Conservation (phyloP, 35 echinoderm and acorn worm species). For the Eucidaris tribuloides region DNA sequence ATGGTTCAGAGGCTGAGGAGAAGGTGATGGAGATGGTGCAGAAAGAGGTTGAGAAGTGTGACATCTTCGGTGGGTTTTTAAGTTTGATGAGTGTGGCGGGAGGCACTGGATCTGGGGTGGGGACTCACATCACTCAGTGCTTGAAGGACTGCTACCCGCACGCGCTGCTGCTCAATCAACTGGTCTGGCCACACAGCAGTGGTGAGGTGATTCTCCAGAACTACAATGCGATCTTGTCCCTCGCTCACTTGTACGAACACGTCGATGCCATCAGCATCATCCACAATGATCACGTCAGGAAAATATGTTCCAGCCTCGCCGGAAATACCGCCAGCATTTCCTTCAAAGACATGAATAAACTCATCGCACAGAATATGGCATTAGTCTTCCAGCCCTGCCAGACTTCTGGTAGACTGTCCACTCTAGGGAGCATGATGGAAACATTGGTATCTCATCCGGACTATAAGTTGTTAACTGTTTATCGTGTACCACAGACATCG, state of each 20-base stretch:
- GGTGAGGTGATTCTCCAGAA: slow-evolving; percentile 98
- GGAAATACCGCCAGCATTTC: slow-evolving; percentile 47
- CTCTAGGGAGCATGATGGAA: slow-evolving; percentile 50
- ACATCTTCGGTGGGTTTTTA: slow-evolving; percentile 80
- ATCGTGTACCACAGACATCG: slow-evolving; percentile 74
- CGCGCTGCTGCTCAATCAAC: slow-evolving; percentile 70
- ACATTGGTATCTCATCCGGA: slow-evolving; percentile 86
- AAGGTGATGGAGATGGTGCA: slow-evolving; percentile 75
- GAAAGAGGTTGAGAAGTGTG: slow-evolving; percentile 90
- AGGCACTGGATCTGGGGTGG: slow-evolving; percentile 92
- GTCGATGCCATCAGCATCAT: slow-evolving; percentile 81
- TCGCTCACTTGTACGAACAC: slow-evolving; percentile 84
- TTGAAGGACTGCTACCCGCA: slow-evolving; percentile 67
- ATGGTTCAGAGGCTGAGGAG: slow-evolving; percentile 68
- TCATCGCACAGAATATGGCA: slow-evolving; percentile 80
- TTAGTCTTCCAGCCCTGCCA: slow-evolving; percentile 53
- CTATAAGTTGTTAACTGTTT: slow-evolving; percentile 87
- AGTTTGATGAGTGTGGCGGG: slow-evolving; percentile 96
- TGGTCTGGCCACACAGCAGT: slow-evolving; percentile 90
- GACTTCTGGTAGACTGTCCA: neutral
- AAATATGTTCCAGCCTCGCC: slow-evolving; percentile 52
- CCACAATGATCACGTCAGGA: slow-evolving; percentile 74
- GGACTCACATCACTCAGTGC: slow-evolving; percentile 69
- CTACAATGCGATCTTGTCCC: slow-evolving; percentile 86
- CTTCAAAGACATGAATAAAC: slow-evolving; percentile 86